phyloP scores from a whole-genome alignment of 1,140 invertebrate genomes.

The Apis florea region DNA sequence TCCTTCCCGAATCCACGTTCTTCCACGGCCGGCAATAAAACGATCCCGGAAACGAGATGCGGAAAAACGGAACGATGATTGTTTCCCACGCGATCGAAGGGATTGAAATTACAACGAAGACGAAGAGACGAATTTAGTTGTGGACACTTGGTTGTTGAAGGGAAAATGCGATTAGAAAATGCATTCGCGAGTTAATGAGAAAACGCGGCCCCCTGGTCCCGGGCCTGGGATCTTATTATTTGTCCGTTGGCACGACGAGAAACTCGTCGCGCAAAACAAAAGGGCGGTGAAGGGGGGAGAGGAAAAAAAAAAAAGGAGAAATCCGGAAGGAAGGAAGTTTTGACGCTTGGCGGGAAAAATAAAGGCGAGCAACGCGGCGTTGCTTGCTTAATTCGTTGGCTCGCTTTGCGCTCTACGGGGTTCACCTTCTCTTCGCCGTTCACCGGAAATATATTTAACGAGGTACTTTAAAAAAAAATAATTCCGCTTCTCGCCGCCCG shows the following conservation, averaged over 20 bases:
- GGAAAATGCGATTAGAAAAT: no score
- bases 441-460: conserved; percentile 44
- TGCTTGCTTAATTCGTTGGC: conserved; percentile 41
- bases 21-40: neutral
- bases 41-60: neutral
- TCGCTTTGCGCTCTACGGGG: conserved; percentile 18
- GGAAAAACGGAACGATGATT: no score
- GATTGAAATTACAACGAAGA: no score
- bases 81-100: no score
- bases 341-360: conserved; percentile 35
- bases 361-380: conserved; percentile 25
- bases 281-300: neutral
- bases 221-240: no score
- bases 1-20: neutral
- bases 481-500: conserved; percentile 24
- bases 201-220: no score
- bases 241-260: neutral
- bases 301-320: neutral
- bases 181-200: no score
- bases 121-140: no score
- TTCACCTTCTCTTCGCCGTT: conserved; percentile 9
- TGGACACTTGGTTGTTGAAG: no score
- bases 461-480: conserved; percentile 46
- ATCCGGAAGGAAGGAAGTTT: conserved; percentile 33
- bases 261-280: conserved; percentile 10